phyloP scores from a whole-genome alignment of 2,113 vertebrate species.

The Noturus placidus region DNA sequence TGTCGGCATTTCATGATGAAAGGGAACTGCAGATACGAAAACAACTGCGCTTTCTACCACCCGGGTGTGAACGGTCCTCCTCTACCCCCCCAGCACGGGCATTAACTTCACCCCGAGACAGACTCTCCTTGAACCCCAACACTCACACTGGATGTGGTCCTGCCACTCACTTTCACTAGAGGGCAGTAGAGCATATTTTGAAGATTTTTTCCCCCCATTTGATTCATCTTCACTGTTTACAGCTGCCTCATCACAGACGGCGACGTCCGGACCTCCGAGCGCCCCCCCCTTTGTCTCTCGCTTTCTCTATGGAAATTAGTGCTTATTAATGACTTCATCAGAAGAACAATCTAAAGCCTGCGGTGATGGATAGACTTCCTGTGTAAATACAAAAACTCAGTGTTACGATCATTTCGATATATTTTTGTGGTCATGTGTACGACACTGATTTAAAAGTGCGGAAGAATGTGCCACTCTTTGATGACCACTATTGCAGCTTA shows the following conservation, averaged over 20 bases:
- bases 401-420: conserved; percentile 30
- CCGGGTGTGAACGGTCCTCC: conserved; percentile 88
- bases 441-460: conserved; percentile 44
- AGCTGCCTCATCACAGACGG: not conserved
- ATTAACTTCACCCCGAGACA: conserved; percentile 50
- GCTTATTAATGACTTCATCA: conserved; percentile 1
- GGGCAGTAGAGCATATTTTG: conserved; percentile 22
- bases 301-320: not conserved
- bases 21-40: conserved; percentile 89
- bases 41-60: conserved; percentile 92
- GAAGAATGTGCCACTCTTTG: conserved; percentile 40
- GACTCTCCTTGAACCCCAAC: not conserved
- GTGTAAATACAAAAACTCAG: conserved; percentile 39
- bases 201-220: not conserved
- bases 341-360: not conserved
- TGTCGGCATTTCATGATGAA: conserved; percentile 96
- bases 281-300: no score
- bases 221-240: conserved; percentile 27
- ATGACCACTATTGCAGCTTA: conserved; percentile 39
- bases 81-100: conserved; percentile 73
- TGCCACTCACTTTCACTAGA: conserved; percentile 26
- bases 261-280: not conserved
- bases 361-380: not conserved
- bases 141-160: conserved; percentile 4
- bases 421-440: conserved; percentile 44